Evolutionary conservation across 2,113 vertebrate species (phyloP).

Genomic region (Cryptoleucopteryx plumbea): DNA sequence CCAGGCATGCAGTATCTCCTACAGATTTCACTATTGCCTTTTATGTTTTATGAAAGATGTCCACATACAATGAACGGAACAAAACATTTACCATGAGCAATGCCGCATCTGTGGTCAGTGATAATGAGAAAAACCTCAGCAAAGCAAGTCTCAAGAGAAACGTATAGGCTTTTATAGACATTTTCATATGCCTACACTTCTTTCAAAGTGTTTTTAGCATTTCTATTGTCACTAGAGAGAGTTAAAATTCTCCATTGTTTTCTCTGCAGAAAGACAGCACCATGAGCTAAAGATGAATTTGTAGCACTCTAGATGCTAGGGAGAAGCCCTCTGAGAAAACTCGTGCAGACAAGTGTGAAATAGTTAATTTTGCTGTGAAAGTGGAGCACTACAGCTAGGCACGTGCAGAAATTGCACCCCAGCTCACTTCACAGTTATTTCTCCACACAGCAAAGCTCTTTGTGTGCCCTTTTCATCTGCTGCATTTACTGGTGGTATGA

Average conservation of each 20-base stretch:
- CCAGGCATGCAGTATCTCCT: neutral
- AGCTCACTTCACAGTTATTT: neutral
- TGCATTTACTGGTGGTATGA: neutral
- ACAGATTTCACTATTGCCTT: neutral
- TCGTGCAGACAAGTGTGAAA: neutral
- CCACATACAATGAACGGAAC: neutral
- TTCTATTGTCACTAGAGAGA: neutral
- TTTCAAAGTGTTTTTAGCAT: neutral
- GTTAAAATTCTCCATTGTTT: neutral
- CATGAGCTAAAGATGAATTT: neutral
- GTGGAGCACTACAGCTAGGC: neutral
- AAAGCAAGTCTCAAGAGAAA: neutral
- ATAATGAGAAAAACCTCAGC: neutral
- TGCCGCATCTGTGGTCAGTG: neutral
- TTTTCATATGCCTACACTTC: neutral
- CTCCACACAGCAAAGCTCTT: neutral
- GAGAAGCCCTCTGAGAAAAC: neutral
- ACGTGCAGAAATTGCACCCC: neutral
- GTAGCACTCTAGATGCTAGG: neutral
- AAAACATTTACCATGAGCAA: neutral
- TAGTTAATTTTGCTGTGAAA: neutral
- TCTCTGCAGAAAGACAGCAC: neutral
- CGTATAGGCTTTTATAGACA: neutral
- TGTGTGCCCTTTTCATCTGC: neutral
- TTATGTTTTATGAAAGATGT: neutral